Conservation (phyloP, 2,113 vertebrate genomes). For the Perognathus longimembris region DNA sequence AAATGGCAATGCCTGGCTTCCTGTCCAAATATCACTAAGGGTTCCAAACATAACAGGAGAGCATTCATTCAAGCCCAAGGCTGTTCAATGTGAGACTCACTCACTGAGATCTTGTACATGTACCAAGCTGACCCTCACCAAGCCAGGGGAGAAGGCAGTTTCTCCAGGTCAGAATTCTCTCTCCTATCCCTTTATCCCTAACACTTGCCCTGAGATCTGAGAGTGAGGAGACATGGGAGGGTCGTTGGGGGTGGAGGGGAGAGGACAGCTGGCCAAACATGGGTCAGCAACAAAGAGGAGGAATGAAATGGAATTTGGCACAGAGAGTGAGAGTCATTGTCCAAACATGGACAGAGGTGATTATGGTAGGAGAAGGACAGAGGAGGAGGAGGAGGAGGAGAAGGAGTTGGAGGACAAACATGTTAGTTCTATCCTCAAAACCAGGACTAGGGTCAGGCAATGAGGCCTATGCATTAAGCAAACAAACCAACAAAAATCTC, state of each 20-base stretch:
- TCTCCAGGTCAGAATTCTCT: background rate
- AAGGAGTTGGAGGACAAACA: too few relatives aligned
- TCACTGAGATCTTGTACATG: background rate
- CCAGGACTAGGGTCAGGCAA: background rate
- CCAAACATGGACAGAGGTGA: background rate
- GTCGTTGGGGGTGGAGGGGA: too few relatives aligned
- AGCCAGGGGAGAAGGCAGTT: rapidly evolving
- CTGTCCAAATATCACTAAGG: background rate
- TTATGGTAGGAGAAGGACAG: too few relatives aligned
- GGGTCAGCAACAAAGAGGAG: background rate
- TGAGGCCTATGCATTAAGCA: background rate
- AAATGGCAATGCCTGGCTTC: background rate
- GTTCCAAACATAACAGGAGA: background rate
- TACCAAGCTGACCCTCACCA: background rate
- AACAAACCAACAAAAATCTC: background rate
- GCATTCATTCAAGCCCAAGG: rapidly evolving
- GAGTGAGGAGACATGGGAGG: background rate
- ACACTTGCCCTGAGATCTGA: background rate
- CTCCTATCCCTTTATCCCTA: background rate
- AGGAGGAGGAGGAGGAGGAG: too few relatives aligned
- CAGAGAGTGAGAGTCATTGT: background rate
- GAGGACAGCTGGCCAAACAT: background rate
- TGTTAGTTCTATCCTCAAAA: background rate
- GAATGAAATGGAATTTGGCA: too few relatives aligned
- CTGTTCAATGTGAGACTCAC: background rate